phyloP scores from a whole-genome alignment of 2,888 invertebrate species.

The Polymixis lichenea region DNA sequence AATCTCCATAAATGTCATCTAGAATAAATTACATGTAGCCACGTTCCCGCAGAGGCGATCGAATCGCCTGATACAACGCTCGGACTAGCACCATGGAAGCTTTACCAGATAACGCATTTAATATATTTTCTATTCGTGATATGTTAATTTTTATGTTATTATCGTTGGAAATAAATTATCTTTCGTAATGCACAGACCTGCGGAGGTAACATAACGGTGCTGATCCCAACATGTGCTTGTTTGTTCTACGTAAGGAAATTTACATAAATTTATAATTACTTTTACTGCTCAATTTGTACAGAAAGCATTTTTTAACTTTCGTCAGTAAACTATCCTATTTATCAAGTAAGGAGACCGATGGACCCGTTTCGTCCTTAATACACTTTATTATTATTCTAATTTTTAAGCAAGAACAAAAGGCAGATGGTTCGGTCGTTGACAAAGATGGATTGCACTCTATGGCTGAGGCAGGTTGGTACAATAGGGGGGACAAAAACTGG shows the following conservation, averaged over 20 bases:
- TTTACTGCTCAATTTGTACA: constrained; percentile 39
- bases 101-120: constrained; percentile 74
- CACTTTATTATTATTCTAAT: constrained; percentile 86
- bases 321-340: constrained; percentile 63
- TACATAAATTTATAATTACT: constrained; percentile 53
- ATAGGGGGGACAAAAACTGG: constrained; percentile 79
- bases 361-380: constrained; percentile 74
- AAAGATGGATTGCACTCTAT: constrained; percentile 84
- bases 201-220: constrained; percentile 7
- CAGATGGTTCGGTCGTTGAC: constrained; percentile 82
- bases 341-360: constrained; percentile 64
- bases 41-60: constrained; percentile 69
- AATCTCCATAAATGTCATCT: constrained; percentile 86
- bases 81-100: constrained; percentile 64
- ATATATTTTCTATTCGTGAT: constrained; percentile 78
- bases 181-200: constrained; percentile 52
- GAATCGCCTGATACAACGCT: constrained; percentile 67
- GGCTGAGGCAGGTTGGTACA: constrained; percentile 77
- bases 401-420: constrained; percentile 87
- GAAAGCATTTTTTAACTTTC: constrained; percentile 40
- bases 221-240: constrained; percentile 33
- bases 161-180: constrained; percentile 73
- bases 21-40: constrained; percentile 80
- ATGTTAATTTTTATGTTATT: constrained; percentile 82
- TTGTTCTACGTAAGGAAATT: constrained; percentile 47